Evolutionary conservation across 2,113 vertebrate genomes (phyloP), one percentile per base, ranked within the genome.

Genomic region (Onychostruthus taczanowskii): DNA sequence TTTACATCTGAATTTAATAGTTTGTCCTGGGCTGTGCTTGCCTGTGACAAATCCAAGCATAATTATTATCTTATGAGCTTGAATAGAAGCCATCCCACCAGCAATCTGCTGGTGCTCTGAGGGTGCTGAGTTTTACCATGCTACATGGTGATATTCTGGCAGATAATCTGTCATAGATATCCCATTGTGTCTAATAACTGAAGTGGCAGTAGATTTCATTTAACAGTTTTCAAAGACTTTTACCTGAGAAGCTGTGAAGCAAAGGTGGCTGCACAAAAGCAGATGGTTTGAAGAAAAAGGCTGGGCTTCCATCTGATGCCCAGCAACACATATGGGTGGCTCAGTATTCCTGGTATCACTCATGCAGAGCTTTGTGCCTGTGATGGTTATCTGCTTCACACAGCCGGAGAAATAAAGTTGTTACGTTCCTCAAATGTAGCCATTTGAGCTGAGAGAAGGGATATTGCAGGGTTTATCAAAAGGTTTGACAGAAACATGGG

Each of bases 1-100:
- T 91, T 91, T 68, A 69, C 24, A 87, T 76, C 63, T 91, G 92
- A 93, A 80, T 93, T 69, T 58, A 91, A 79, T 77, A 86, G 69
- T n/a, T 81, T 90, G 31, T 78, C 52, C 49, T 49, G 44, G 41
- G 63, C 30, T 79, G 27, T 61, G 18, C 33, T 76, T 91, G 68
- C 31, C 28, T 64, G 16, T 59, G 39, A 64, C 31, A 69, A 78
- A 69, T 53, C 33, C 47, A 73, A 35, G 62, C 27, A 41, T 87
- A 94, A 75, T 58, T 79, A 39, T 61, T 87, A 84, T 35, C 44
- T 90, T 69, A 79, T 2, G 24, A 83, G 67, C n/a, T 56, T 62
- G 41, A 56, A 81, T 15, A 79, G 53, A 61, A 83, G n/a, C 63
- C 2, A 12, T 35, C 11, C 72, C n/a, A 82, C 53, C 9, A 11